phyloP scores from a whole-genome alignment of 2,113 vertebrate species.

The Campylomormyrus tamandua region DNA sequence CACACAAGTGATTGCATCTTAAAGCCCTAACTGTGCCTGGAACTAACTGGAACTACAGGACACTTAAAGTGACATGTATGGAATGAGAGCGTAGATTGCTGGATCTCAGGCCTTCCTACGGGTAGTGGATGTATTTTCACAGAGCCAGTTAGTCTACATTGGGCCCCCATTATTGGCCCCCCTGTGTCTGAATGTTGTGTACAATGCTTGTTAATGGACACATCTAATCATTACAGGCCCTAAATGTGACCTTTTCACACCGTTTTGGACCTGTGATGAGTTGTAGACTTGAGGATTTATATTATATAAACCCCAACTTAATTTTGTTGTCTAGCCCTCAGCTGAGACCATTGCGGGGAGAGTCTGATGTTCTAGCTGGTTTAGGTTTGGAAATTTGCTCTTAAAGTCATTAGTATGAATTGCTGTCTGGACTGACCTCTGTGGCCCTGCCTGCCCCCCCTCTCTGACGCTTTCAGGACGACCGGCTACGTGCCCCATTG shows the following conservation, averaged over 20 bases:
- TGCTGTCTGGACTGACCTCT: neutral
- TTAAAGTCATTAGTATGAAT: neutral
- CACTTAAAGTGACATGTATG: neutral
- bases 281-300: neutral
- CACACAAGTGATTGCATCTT: neutral
- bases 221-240: neutral
- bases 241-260: neutral
- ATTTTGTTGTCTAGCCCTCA: neutral
- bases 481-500: slow-evolving; percentile 81
- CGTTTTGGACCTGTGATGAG: neutral
- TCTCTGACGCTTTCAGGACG: slow-evolving; percentile 64
- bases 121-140: neutral
- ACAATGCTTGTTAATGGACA: neutral
- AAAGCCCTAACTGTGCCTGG: neutral
- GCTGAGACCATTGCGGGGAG: neutral
- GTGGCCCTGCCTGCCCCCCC: neutral
- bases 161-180: neutral
- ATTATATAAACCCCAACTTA: neutral
- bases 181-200: neutral
- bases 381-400: neutral
- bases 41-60: neutral
- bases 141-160: neutral
- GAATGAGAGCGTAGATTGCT: neutral
- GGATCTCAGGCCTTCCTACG: neutral
- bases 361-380: neutral